phyloP scores from a whole-genome alignment of 2,113 vertebrate genomes.

The Python bivittatus region DNA sequence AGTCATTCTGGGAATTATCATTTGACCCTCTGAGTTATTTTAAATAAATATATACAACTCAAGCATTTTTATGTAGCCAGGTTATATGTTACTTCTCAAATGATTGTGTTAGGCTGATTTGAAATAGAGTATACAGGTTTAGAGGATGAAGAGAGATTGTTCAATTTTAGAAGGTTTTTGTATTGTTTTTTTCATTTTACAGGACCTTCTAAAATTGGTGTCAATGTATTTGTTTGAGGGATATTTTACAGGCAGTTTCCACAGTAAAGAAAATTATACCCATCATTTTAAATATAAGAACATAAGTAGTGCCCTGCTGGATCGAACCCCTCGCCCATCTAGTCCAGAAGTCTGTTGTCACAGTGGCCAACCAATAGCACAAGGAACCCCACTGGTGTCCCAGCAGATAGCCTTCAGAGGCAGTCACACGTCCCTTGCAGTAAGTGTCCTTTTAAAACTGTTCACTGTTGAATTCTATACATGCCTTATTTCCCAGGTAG shows the following conservation, averaged over 20 bases:
- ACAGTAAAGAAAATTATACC: too few relatives aligned
- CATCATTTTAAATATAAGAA: not conserved
- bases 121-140: not conserved
- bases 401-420: not conserved
- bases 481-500: not conserved
- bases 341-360: not conserved
- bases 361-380: not conserved
- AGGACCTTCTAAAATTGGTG: not conserved
- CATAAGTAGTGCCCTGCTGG: not conserved
- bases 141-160: not conserved
- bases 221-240: not conserved
- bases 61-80: not conserved
- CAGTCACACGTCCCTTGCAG: not conserved
- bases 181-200: not conserved
- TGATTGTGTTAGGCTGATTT: not conserved
- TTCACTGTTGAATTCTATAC: not conserved
- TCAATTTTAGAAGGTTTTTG: not conserved
- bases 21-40: not conserved
- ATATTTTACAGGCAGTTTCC: not conserved
- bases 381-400: not conserved
- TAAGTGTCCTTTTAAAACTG: not conserved
- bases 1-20: not conserved
- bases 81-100: not conserved
- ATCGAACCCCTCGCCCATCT: not conserved
- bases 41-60: not conserved